A percentile compares a stretch with the other conserved stretches of the same genome.
These are phyloP conservation scores for Augochlora pura DNA, from an alignment of 1,140 invertebrate species.

Conservation along the genomic window DNA sequence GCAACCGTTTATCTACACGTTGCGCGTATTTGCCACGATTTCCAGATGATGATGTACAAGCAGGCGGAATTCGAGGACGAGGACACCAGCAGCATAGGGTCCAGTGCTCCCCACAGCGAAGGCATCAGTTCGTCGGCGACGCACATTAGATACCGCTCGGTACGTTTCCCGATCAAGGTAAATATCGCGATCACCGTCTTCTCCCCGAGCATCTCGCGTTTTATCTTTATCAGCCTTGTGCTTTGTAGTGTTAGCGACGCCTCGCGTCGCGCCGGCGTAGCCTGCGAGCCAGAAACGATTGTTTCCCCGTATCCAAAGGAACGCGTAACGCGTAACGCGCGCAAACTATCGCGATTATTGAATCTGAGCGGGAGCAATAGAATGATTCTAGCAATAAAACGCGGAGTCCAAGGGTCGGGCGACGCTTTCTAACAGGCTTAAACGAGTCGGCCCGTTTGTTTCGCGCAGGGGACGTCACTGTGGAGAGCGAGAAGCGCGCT, in stretches of 20 bases:
- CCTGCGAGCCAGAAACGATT: not conserved
- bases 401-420: not conserved
- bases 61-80: constrained; percentile 92
- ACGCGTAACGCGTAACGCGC: not conserved
- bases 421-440: constrained; percentile 4
- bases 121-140: constrained; percentile 87
- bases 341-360: not conserved
- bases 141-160: constrained; percentile 90
- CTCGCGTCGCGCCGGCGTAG: no score
- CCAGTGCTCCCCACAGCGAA: constrained; percentile 85
- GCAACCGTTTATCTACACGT: no score
- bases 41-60: constrained; percentile 91
- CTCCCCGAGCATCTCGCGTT: no score
- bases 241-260: no score
- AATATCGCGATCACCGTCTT: no score
- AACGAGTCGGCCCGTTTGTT: constrained; percentile 6
- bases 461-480: constrained; percentile 80
- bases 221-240: no score
- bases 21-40: not conserved
- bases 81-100: constrained; percentile 90
- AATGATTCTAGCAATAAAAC: not conserved
- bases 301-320: not conserved
- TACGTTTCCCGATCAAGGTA: constrained; percentile 73
- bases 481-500: constrained; percentile 84
- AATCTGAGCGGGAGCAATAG: not conserved